These are phyloP conservation scores for Castor canadensis DNA, from an alignment of 2,113 vertebrate species.

Conservation along the genomic window DNA sequence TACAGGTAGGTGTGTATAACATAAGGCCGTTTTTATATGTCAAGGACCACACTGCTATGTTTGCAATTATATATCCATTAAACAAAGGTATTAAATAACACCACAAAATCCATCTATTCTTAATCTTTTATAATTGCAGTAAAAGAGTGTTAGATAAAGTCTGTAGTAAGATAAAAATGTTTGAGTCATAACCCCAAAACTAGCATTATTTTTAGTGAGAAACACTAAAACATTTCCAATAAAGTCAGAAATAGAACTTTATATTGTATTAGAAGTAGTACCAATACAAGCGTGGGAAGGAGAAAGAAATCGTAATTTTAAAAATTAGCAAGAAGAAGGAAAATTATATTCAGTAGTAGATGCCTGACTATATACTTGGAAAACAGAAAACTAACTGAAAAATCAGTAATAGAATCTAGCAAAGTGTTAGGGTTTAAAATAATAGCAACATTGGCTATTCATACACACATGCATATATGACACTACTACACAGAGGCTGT, in stretches of 20 bases:
- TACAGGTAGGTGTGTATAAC: not conserved
- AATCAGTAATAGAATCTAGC: not conserved
- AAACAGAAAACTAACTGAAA: conserved; percentile 11
- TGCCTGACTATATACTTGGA: not conserved
- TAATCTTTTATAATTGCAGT: conserved; percentile 13
- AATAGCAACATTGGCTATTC: not conserved
- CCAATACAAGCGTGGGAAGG: not conserved
- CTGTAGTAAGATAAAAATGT: not conserved
- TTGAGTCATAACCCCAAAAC: not conserved
- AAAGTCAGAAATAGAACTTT: conserved; percentile 31
- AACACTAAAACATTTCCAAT: not conserved
- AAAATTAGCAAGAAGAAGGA: not conserved
- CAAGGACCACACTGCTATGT: not conserved
- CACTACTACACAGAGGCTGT: not conserved
- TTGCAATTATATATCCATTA: not conserved
- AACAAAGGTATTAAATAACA: not conserved
- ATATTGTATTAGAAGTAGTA: not conserved
- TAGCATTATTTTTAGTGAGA: not conserved
- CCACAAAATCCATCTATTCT: not conserved
- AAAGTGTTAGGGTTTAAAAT: not conserved
- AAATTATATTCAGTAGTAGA: not conserved
- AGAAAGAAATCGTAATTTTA: conserved; percentile 27
- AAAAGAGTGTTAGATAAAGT: conserved; percentile 1
- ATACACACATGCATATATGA: not conserved
- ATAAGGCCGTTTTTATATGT: not conserved